These are phyloP conservation scores for Psittacula echo DNA, from an alignment of 2,797 vertebrate species.

Conservation along the genomic window DNA sequence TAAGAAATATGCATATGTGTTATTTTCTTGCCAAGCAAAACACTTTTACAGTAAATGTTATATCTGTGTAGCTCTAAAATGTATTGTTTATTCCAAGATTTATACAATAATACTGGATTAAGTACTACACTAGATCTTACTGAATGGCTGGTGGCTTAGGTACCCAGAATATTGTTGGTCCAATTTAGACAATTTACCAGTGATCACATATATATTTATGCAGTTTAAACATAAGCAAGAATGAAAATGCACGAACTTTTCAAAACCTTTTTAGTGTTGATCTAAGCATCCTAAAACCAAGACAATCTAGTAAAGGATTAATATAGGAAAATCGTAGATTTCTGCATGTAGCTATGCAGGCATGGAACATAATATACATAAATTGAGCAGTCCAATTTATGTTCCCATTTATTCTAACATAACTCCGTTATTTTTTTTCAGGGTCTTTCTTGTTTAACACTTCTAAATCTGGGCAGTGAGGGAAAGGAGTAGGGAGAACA, in stretches of 20 bases:
- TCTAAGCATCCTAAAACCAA: not conserved
- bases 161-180: not conserved
- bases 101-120: not conserved
- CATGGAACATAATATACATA: not conserved
- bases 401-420: not conserved
- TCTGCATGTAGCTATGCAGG: not conserved
- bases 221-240: not conserved
- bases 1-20: not conserved
- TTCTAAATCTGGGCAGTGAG: not conserved
- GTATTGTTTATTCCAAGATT: not conserved
- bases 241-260: not conserved
- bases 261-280: not conserved
- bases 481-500: not conserved
- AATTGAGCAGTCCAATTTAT: not conserved
- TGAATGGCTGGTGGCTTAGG: not conserved
- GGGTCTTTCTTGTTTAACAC: not conserved
- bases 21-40: conserved; percentile 50
- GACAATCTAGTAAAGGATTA: not conserved
- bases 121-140: not conserved
- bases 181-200: not conserved
- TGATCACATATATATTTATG: not conserved
- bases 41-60: not conserved
- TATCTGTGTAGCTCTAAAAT: not conserved
- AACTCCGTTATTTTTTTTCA: not conserved
- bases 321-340: not conserved